Percentiles rank a stretch among this genome's conserved stretches.
phyloP scores from a whole-genome alignment of 2,888 invertebrate genomes.

The Notodonta ziczac region DNA sequence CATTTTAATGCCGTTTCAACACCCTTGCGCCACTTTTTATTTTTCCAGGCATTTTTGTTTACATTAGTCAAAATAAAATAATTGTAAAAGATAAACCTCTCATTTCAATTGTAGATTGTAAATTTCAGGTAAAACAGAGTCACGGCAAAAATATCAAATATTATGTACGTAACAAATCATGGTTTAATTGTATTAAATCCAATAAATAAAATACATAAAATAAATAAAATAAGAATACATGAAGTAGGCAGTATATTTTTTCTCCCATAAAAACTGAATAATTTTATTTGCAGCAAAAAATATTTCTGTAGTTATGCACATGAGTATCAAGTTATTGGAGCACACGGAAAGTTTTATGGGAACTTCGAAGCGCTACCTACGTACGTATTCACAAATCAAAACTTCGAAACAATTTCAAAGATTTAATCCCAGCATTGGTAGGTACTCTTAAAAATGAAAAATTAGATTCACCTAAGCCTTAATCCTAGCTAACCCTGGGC shows the following conservation, averaged over 20 bases:
- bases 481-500: slow-evolving; percentile 70
- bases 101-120: too few species aligned
- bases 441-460: slow-evolving; percentile 46
- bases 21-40: slow-evolving; percentile 13
- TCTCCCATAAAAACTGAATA: too few species aligned
- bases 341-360: slow-evolving; percentile 26
- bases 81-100: too few species aligned
- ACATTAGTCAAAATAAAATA: too few species aligned
- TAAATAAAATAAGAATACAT: too few species aligned
- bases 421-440: slow-evolving; percentile 30
- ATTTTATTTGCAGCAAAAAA: slow-evolving; percentile 1
- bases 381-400: slow-evolving; percentile 30
- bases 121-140: too few species aligned
- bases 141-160: too few species aligned
- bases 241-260: too few species aligned
- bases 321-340: slow-evolving; percentile 30
- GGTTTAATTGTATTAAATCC: too few species aligned
- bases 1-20: slow-evolving; percentile 28
- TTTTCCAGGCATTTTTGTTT: not conserved
- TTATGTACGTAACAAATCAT: too few species aligned
- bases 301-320: slow-evolving; percentile 2
- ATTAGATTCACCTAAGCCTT: slow-evolving; percentile 62
- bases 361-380: slow-evolving; percentile 26
- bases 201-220: too few species aligned
- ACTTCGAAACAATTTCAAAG: slow-evolving; percentile 37